Conservation (phyloP, 1,140 invertebrate genomes). For the Apis florea region DNA sequence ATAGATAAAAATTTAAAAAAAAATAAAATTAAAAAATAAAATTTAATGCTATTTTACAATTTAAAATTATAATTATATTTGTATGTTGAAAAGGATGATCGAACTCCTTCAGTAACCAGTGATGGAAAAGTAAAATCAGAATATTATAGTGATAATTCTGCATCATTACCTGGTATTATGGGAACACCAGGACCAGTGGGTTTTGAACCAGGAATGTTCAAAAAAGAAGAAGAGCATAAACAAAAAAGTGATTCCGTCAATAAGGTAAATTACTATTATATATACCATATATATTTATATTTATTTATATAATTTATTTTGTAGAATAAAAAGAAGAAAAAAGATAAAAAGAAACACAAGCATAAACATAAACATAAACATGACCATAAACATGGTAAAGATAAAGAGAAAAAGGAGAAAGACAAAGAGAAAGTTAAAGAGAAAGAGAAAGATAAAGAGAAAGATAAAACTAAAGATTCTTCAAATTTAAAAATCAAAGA, state of each 20-base stretch:
- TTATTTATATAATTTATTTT: conserved; percentile 46
- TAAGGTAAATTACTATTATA: conserved; percentile 78
- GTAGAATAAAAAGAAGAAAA: conserved; percentile 86
- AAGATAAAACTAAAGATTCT: conserved; percentile 78
- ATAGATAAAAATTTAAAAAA: too few relatives aligned
- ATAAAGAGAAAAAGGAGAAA: conserved; percentile 74
- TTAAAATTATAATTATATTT: conserved; percentile 8
- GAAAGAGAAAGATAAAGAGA: conserved; percentile 74
- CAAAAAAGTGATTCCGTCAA: conserved; percentile 79
- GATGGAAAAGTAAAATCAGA: conserved; percentile 84
- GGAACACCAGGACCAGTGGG: conserved; percentile 85
- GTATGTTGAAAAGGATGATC: conserved; percentile 63
- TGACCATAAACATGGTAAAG: conserved; percentile 80
- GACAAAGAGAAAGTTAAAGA: conserved; percentile 79
- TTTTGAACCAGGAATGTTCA: conserved; percentile 91
- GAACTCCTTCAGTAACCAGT: conserved; percentile 47
- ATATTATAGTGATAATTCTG: conserved; percentile 89
- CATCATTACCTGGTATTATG: conserved; percentile 85
- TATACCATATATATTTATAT: not conserved
- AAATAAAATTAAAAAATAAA: not conserved
- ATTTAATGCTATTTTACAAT: not conserved
- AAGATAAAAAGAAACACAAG: conserved; percentile 83
- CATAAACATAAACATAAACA: conserved; percentile 78
- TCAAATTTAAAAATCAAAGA: conserved; percentile 79
- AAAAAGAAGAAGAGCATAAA: conserved; percentile 80